Conservation (phyloP, 2,113 vertebrate species). For the Nestor notabilis region DNA sequence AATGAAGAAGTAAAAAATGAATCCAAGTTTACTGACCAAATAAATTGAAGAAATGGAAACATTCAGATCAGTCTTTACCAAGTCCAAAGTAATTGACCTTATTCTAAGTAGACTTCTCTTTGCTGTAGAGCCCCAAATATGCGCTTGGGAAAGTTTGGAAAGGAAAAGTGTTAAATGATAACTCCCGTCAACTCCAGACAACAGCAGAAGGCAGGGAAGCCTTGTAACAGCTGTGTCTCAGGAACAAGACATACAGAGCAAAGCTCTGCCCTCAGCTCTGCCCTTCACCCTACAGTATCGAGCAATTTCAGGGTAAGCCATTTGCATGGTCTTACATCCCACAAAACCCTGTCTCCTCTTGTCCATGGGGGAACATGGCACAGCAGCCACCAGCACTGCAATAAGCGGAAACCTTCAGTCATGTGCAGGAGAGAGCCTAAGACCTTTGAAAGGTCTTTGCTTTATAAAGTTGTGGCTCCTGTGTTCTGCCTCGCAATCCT, state of each 20-base stretch:
- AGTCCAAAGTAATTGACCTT: background rate
- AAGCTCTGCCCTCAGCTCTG: background rate
- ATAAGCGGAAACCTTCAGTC: background rate
- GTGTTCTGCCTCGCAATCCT: background rate
- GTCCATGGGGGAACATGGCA: rapidly evolving
- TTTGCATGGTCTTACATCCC: background rate
- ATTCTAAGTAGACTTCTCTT: background rate
- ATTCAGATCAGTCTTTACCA: background rate
- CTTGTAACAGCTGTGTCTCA: background rate
- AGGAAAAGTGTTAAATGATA: background rate
- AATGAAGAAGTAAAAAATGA: background rate
- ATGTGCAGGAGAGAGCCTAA: background rate
- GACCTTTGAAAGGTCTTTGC: background rate
- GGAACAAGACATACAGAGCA: background rate
- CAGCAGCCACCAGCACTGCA: background rate
- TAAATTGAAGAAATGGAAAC: background rate
- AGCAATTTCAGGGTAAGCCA: rapidly evolving
- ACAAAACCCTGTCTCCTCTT: background rate
- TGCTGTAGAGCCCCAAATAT: background rate
- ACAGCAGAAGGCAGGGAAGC: background rate
- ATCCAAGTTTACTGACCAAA: background rate
- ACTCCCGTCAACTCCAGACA: background rate
- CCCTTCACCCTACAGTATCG: rapidly evolving
- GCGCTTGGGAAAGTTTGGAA: background rate
- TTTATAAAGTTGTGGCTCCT: background rate